These are phyloP conservation scores for Gopherus flavomarginatus DNA, from an alignment of 2,113 vertebrate genomes.

Conservation along the genomic window DNA sequence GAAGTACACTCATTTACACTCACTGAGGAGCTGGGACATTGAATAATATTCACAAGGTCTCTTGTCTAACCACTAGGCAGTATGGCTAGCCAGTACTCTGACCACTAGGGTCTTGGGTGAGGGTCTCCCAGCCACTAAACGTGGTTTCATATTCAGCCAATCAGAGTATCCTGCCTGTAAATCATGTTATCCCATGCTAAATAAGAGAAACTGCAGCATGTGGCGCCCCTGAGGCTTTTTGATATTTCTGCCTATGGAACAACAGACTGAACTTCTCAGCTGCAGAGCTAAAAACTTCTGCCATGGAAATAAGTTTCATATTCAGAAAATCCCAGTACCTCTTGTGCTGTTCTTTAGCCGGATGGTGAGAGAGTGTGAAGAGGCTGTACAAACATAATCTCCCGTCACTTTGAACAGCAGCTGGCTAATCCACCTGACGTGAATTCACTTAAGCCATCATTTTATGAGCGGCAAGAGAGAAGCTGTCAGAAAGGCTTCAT, in stretches of 20 bases:
- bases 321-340: background rate
- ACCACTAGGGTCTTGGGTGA: too few relatives aligned
- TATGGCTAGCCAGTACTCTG: too few relatives aligned
- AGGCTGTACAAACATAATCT: conserved; percentile 9
- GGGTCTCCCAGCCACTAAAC: background rate
- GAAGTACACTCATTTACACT: background rate
- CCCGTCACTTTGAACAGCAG: conserved; percentile 46
- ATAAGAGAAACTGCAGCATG: accelerated
- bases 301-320: background rate
- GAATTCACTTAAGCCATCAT: conserved; percentile 36
- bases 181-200: background rate
- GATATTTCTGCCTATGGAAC: background rate
- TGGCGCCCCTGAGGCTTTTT: background rate
- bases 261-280: background rate
- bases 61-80: too few relatives aligned
- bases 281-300: background rate
- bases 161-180: background rate
- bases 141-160: background rate
- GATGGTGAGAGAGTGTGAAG: background rate
- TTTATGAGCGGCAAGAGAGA: conserved; percentile 10
- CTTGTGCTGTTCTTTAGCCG: background rate
- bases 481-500: conserved; percentile 44
- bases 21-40: background rate
- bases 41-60: accelerated
- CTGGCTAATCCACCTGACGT: conserved; percentile 34